Conservation (phyloP, 2,113 vertebrate genomes). For the Zosterops pallidus region DNA sequence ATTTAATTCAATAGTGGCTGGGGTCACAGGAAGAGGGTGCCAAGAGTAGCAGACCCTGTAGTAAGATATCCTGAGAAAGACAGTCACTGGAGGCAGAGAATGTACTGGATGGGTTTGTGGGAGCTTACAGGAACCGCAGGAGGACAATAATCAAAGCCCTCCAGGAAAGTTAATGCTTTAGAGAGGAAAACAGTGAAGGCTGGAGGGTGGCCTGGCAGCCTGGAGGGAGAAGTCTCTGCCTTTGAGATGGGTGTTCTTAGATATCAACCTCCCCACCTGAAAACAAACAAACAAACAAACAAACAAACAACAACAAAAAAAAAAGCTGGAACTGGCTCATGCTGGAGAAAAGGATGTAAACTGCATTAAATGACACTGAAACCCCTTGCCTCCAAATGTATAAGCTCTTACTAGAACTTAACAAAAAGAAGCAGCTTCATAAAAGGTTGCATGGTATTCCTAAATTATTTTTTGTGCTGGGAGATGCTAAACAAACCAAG, state of each 20-base stretch:
- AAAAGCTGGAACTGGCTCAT: background rate
- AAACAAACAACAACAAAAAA: too few species aligned
- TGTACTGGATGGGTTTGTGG: background rate
- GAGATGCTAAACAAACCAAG: background rate
- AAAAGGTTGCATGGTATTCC: background rate
- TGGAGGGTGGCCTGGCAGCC: background rate
- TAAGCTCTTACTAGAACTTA: background rate
- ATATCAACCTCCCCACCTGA: background rate
- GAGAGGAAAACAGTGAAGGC: background rate
- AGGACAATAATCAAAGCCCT: background rate
- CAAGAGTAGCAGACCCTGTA: slow-evolving; percentile 53
- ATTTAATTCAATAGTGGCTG: slow-evolving; percentile 29
- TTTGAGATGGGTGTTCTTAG: background rate
- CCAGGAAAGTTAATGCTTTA: background rate
- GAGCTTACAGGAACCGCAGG: background rate
- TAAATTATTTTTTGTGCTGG: background rate
- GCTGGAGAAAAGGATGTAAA: background rate
- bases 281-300: background rate
- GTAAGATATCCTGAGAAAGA: slow-evolving; percentile 51
- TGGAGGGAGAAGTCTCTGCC: background rate
- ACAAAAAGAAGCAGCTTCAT: background rate
- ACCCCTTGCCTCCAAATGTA: background rate
- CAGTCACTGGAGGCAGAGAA: slow-evolving; percentile 16
- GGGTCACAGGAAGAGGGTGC: slow-evolving; percentile 47
- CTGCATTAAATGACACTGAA: background rate